Evolutionary conservation across 2,113 vertebrate species (phyloP).

Genomic region (Galeopterus variegatus): DNA sequence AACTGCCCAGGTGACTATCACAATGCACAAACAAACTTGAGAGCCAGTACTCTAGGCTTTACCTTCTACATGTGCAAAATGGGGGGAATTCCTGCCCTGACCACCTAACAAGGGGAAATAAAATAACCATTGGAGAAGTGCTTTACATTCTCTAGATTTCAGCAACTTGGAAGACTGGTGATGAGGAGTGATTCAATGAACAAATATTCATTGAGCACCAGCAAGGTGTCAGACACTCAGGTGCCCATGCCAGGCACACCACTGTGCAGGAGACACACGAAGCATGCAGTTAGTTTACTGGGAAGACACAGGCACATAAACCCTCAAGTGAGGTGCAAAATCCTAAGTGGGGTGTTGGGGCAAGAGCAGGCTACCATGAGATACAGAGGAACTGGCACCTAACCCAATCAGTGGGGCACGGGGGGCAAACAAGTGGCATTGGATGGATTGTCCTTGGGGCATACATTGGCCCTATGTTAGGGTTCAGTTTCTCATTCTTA

Average conservation of each 20-base stretch:
- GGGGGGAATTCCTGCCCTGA: neutral
- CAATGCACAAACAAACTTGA: neutral
- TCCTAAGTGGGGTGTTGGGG: neutral
- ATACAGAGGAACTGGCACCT: neutral
- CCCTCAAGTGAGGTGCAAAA: no score
- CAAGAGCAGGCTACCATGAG: neutral
- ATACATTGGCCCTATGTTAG: neutral
- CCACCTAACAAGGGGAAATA: neutral
- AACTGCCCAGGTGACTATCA: neutral
- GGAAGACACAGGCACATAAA: neutral
- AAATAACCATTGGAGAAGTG: no score
- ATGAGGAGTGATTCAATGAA: neutral
- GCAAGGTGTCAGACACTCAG: accelerated
- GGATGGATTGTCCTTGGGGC: neutral
- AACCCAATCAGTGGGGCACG: accelerated
- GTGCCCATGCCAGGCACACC: neutral
- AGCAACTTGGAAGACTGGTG: neutral
- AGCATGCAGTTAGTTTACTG: neutral
- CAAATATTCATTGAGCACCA: no score
- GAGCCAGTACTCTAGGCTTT: no score
- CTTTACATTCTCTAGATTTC: neutral
- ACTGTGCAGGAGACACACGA: neutral
- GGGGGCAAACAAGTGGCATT: no score
- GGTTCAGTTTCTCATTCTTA: neutral
- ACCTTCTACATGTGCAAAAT: neutral